Percentiles rank a stretch among this genome's conserved stretches.
phyloP scores from a whole-genome alignment of 2,797 vertebrate genomes.

The Myotis myotis region DNA sequence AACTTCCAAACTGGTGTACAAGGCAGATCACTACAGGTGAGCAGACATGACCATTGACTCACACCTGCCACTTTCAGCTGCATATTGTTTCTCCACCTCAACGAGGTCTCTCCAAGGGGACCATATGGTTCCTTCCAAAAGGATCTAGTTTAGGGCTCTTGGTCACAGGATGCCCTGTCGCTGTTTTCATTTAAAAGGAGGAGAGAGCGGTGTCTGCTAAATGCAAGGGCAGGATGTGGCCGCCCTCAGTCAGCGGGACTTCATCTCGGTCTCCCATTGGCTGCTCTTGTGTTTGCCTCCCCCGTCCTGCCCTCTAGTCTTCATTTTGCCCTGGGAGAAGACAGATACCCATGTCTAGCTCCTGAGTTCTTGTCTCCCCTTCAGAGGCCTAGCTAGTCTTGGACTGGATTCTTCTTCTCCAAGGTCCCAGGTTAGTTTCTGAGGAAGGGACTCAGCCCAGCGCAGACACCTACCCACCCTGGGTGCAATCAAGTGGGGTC shows the following conservation, averaged over 20 bases:
- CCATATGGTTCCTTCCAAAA: background rate
- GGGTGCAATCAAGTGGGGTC: background rate
- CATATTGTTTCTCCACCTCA: background rate
- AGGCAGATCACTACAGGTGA: conserved; percentile 37
- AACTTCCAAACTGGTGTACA: background rate
- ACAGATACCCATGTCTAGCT: background rate
- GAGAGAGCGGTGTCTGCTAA: background rate
- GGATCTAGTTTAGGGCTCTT: background rate
- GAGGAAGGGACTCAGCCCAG: background rate
- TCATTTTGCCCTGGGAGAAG: background rate
- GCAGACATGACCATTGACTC: background rate
- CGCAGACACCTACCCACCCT: background rate
- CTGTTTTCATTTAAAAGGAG: background rate
- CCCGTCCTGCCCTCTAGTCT: background rate
- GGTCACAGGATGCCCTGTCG: background rate
- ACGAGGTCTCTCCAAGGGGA: background rate
- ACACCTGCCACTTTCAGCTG: background rate
- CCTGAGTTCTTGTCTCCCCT: background rate
- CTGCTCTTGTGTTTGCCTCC: background rate
- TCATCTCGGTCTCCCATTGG: background rate
- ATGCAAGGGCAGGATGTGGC: no score
- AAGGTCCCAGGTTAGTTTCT: background rate
- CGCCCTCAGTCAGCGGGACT: background rate
- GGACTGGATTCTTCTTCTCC: background rate
- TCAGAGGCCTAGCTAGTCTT: background rate